Conservation (phyloP, 1,140 invertebrate genomes). For the Drosophila virilis region DNA sequence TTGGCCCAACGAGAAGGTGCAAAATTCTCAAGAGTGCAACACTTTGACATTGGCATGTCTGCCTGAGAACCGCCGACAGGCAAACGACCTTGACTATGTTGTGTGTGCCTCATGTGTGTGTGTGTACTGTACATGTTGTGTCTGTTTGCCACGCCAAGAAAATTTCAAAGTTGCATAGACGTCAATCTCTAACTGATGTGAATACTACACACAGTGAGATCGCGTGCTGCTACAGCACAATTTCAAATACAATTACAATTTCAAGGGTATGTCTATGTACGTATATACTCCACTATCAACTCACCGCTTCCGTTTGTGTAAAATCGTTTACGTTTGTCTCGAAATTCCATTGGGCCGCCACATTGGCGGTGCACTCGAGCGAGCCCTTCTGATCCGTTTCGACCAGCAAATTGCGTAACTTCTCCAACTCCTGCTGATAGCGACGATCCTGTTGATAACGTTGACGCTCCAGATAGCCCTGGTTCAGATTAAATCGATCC, state of each 20-base stretch:
- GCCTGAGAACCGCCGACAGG: conserved; percentile 64
- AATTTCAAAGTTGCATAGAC: conserved; percentile 32
- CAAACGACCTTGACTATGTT: conserved; percentile 60
- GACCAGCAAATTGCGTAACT: conserved; percentile 86
- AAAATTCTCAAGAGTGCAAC: conserved; percentile 45
- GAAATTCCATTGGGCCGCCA: conserved; percentile 93
- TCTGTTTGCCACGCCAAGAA: conserved; percentile 28
- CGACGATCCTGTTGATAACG: conserved; percentile 78
- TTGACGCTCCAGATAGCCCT: conserved; percentile 66
- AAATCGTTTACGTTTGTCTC: conserved; percentile 94
- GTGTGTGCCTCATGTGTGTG: conserved; percentile 32
- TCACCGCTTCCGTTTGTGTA: conserved; percentile 92
- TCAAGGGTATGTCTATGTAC: conserved; percentile 13
- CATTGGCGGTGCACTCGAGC: conserved; percentile 91
- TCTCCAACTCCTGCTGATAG: conserved; percentile 78
- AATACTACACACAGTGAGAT: conserved; percentile 47
- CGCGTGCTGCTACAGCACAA: conserved; percentile 59
- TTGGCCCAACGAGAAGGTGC: conserved; percentile 16
- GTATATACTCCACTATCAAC: conserved; percentile 75
- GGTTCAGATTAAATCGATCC: conserved; percentile 78
- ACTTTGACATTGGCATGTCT: conserved; percentile 77
- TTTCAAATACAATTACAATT: conserved; percentile 39
- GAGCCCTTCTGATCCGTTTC: conserved; percentile 90
- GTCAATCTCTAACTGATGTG: conserved; percentile 35
- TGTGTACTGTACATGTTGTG: conserved; percentile 27